A percentile compares a stretch with the other conserved stretches of the same genome.
phyloP scores from a whole-genome alignment of 1,140 invertebrate species.

The Monomorium pharaonis region DNA sequence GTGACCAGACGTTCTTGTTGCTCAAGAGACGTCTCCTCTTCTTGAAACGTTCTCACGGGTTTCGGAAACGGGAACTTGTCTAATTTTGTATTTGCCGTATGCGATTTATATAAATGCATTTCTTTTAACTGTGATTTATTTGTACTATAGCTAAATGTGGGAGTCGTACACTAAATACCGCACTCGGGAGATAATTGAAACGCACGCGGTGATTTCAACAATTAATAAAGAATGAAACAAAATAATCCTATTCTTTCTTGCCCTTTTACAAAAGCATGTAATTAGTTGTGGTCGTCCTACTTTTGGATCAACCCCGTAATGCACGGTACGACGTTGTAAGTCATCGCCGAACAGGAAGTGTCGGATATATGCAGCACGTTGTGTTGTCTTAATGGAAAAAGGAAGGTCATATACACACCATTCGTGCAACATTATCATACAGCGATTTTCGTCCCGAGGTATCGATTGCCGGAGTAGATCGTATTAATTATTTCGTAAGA shows the following conservation, averaged over 20 bases:
- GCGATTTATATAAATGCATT: neutral
- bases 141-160: neutral
- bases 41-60: conserved; percentile 5
- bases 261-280: neutral
- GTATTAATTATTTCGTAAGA: conserved; percentile 34
- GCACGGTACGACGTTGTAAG: neutral
- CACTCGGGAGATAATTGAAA: neutral
- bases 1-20: conserved; percentile 6
- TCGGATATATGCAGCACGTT: conserved; percentile 1
- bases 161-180: neutral
- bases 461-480: neutral
- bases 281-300: neutral
- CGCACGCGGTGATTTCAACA: neutral
- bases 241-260: neutral
- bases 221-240: neutral
- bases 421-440: conserved; percentile 39
- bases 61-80: conserved; percentile 1
- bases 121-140: neutral
- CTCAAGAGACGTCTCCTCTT: neutral
- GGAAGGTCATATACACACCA: conserved; percentile 12
- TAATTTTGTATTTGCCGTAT: neutral
- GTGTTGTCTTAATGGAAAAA: conserved; percentile 43
- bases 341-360: conserved; percentile 35
- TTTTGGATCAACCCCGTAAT: conserved; percentile 5
- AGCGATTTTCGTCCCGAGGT: neutral